phyloP scores from a whole-genome alignment of 2,888 invertebrate genomes.

The Pyrrhia umbra region DNA sequence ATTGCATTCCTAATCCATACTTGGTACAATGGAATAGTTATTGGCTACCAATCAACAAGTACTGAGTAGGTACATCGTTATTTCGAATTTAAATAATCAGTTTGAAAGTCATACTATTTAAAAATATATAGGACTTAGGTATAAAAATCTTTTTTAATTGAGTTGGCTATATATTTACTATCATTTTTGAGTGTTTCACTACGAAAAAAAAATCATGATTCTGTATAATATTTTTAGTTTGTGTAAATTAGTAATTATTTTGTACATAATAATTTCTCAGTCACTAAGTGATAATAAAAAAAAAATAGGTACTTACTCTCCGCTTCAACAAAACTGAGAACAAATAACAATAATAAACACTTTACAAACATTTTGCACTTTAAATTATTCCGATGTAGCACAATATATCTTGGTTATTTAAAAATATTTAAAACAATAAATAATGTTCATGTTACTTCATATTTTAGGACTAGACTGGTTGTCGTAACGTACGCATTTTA shows the following conservation, averaged over 20 bases:
- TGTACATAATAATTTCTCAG: no score
- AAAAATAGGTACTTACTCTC: slow-evolving; percentile 66
- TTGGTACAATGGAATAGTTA: no score
- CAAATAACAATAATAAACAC: slow-evolving; percentile 74
- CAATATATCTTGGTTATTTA: slow-evolving; percentile 38
- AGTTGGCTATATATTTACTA: no score
- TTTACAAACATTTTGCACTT: slow-evolving; percentile 75
- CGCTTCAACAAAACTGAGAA: slow-evolving; percentile 70
- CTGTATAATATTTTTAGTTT: no score
- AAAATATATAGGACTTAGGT: no score
- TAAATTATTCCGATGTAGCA: slow-evolving; percentile 30
- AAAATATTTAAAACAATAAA: slow-evolving; percentile 56
- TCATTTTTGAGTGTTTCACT: no score
- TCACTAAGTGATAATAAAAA: neutral
- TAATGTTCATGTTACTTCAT: slow-evolving; percentile 58
- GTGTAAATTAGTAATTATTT: no score
- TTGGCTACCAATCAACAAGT: neutral
- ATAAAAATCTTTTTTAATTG: no score
- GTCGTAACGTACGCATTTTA: slow-evolving; percentile 63
- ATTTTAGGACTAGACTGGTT: slow-evolving; percentile 67
- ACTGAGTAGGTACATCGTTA: no score
- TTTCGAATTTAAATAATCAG: no score
- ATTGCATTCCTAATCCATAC: neutral
- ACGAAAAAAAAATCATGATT: no score
- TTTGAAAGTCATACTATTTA: no score